Evolutionary conservation across 2,888 invertebrate genomes (phyloP).

Genomic region (Chymomyza procnemis): DNA sequence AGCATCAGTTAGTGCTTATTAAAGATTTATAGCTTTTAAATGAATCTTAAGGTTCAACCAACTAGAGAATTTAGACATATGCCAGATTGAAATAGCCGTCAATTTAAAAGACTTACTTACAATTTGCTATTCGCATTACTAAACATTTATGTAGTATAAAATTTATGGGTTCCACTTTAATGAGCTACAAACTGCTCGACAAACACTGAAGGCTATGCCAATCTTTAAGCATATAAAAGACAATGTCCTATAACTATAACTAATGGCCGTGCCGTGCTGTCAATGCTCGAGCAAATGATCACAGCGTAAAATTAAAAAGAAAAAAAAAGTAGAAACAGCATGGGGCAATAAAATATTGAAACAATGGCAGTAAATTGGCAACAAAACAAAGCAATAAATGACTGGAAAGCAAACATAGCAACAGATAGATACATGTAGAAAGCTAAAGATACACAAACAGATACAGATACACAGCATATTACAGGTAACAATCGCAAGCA

Average conservation of each 20-base stretch:
- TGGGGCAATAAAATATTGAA: constrained; percentile 3
- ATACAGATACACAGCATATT: neutral
- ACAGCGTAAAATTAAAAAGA: constrained; percentile 4
- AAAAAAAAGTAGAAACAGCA: neutral
- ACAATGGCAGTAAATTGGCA: constrained; percentile 1
- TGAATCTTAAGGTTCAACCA: constrained; percentile 7
- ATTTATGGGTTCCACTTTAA: neutral
- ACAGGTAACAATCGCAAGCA: neutral
- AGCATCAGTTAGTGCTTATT: too few relatives aligned
- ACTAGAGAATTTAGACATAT: too few relatives aligned
- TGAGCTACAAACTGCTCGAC: neutral
- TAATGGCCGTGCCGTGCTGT: neutral
- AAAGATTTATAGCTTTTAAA: neutral
- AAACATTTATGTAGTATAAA: neutral
- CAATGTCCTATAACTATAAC: neutral
- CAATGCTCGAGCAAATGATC: neutral
- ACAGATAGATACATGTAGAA: neutral
- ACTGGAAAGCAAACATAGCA: neutral
- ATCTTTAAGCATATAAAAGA: neutral
- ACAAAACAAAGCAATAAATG: constrained; percentile 1
- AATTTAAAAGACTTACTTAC: too few relatives aligned
- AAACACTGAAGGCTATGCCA: neutral
- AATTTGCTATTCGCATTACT: too few relatives aligned
- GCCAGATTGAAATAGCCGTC: too few relatives aligned
- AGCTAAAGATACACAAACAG: neutral